These are phyloP conservation scores for Drosophila villosipedis DNA, from an alignment of 2,888 invertebrate genomes.

Conservation along the genomic window DNA sequence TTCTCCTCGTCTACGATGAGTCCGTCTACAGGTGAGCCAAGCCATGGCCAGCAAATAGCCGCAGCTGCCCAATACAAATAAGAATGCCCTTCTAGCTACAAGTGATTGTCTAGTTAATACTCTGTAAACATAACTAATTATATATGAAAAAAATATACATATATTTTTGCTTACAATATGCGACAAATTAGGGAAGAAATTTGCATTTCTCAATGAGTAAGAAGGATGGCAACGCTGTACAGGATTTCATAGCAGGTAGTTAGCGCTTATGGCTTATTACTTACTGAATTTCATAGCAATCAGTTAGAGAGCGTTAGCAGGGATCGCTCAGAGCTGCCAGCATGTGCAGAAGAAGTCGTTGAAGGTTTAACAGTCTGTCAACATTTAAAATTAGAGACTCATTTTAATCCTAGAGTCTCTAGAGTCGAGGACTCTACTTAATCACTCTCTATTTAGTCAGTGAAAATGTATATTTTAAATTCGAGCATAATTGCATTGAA, in stretches of 20 bases:
- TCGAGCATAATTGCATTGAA: neutral
- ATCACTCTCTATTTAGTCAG: neutral
- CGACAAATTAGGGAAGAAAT: neutral
- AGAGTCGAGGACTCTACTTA: neutral
- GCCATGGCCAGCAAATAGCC: neutral
- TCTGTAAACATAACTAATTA: neutral
- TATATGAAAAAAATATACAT: neutral
- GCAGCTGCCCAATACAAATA: conserved; percentile 1
- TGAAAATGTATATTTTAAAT: neutral
- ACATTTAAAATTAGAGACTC: neutral
- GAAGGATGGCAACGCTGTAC: neutral
- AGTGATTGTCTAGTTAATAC: neutral
- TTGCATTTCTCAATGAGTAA: neutral
- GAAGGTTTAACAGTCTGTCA: neutral
- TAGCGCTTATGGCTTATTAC: neutral
- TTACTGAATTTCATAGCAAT: neutral
- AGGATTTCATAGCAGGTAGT: neutral
- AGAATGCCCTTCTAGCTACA: neutral
- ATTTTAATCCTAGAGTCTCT: neutral
- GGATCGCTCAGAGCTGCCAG: neutral
- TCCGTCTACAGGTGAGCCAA: conserved; percentile 93
- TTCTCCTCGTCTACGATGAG: conserved; percentile 93
- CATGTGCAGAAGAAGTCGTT: too few relatives aligned
- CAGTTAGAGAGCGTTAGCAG: neutral
- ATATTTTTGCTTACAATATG: neutral